Percentiles rank a stretch among this genome's conserved stretches.
Evolutionary conservation across 2,888 invertebrate genomes (phyloP).

Genomic region (Operophtera brumata): DNA sequence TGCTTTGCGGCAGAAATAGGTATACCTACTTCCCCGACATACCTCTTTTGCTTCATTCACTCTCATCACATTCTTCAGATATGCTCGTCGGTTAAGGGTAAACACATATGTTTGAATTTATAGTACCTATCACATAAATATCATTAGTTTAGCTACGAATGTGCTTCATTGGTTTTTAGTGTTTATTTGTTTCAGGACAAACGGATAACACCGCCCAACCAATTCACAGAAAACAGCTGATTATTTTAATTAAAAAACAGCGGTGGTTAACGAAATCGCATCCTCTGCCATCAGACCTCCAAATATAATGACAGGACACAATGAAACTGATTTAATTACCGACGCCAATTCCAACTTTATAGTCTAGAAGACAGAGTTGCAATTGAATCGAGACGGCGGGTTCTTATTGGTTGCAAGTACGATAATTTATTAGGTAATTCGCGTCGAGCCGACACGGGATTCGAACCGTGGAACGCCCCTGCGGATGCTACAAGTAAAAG

Average conservation of each 20-base stretch:
- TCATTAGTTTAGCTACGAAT: too few relatives aligned
- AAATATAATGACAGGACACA: conserved; percentile 67
- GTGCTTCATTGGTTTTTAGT: too few relatives aligned
- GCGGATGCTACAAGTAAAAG: conserved; percentile 71
- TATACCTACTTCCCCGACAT: too few relatives aligned
- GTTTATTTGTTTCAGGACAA: too few relatives aligned
- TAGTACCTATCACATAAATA: too few relatives aligned
- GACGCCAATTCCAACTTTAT: conserved; percentile 2
- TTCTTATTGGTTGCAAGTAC: conserved; percentile 24
- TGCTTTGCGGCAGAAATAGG: too few relatives aligned
- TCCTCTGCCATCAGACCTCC: conserved; percentile 62
- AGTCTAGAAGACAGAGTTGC: not conserved
- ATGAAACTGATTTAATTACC: conserved; percentile 10
- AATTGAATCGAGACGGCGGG: not conserved
- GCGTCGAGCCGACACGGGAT: conserved; percentile 48
- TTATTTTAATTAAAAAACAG: not conserved
- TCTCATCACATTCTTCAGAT: too few relatives aligned
- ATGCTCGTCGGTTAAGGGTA: too few relatives aligned
- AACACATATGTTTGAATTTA: too few relatives aligned
- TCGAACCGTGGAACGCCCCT: conserved; percentile 61
- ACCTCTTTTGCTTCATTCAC: too few relatives aligned
- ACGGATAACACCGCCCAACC: not conserved
- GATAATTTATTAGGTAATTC: conserved; percentile 61
- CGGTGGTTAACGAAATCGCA: conserved; percentile 64
- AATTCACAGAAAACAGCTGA: not conserved